Conservation (phyloP, 2,113 vertebrate species). For the Corythoichthys intestinalis region DNA sequence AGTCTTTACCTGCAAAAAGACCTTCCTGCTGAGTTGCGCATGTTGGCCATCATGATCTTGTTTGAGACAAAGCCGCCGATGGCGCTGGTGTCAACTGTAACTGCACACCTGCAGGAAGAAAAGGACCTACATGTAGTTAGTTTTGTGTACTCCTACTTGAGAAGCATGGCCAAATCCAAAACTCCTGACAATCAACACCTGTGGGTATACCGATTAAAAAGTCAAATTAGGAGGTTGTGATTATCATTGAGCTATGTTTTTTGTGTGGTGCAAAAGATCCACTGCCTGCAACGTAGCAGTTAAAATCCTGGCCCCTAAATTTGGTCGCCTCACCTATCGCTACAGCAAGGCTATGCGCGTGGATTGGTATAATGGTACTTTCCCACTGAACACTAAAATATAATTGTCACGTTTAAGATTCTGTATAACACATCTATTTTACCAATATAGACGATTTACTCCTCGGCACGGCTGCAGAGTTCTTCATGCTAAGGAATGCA, state of each 20-base stretch:
- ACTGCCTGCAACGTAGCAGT: constrained; percentile 76
- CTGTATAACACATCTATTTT: neutral
- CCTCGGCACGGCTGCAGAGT: constrained; percentile 63
- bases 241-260: neutral
- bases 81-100: constrained; percentile 69
- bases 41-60: constrained; percentile 73
- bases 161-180: constrained; percentile 65
- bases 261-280: constrained; percentile 63
- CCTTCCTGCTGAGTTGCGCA: constrained; percentile 66
- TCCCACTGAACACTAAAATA: constrained; percentile 6
- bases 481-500: constrained; percentile 72
- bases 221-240: neutral
- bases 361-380: constrained; percentile 75
- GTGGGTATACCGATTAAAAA: constrained; percentile 66
- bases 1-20: constrained; percentile 69
- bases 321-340: constrained; percentile 67
- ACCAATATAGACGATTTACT: constrained; percentile 71
- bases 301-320: constrained; percentile 73
- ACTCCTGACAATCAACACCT: constrained; percentile 71
- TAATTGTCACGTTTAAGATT: neutral
- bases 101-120: constrained; percentile 71
- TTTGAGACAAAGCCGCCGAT: constrained; percentile 78
- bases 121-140: constrained; percentile 74
- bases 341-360: constrained; percentile 72
- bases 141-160: constrained; percentile 77